Percentiles rank a stretch among this genome's conserved stretches.
Conservation (phyloP, 2,113 vertebrate species). For the Kryptolebias marmoratus region DNA sequence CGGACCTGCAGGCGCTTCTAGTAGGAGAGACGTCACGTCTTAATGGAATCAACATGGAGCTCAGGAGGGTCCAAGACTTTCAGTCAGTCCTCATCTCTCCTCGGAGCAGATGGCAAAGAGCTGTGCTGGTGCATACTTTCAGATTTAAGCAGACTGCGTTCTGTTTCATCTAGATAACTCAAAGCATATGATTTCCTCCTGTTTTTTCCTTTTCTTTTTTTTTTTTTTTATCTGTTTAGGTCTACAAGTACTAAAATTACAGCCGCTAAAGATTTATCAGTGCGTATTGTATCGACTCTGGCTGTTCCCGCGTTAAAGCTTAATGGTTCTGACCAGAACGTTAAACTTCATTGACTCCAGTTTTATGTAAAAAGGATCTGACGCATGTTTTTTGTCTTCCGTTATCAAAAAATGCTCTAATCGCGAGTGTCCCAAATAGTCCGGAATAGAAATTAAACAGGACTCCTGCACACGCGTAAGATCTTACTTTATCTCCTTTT, state of each 20-base stretch:
- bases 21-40: slow-evolving; percentile 39
- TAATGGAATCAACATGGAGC: slow-evolving; percentile 77
- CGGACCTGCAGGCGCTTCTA: slow-evolving; percentile 42
- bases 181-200: slow-evolving; percentile 56
- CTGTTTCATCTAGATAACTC: slow-evolving; percentile 67
- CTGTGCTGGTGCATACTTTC: slow-evolving; percentile 64
- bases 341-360: background rate
- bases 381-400: too few relatives aligned
- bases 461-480: too few relatives aligned
- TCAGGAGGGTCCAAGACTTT: slow-evolving; percentile 63
- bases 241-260: slow-evolving; percentile 29
- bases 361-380: too few relatives aligned
- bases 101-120: slow-evolving; percentile 53
- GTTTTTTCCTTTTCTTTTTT: slow-evolving; percentile 13
- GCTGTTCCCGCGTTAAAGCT: slow-evolving; percentile 6
- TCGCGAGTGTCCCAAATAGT: too few relatives aligned
- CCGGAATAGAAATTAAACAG: too few relatives aligned
- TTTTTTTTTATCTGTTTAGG: slow-evolving; percentile 46
- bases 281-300: slow-evolving; percentile 6
- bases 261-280: slow-evolving; percentile 12
- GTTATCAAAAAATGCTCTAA: too few relatives aligned
- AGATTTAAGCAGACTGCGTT: slow-evolving; percentile 57
- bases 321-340: background rate
- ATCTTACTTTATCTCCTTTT: too few relatives aligned
- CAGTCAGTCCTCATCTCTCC: slow-evolving; percentile 38